phyloP scores from a whole-genome alignment of 2,797 vertebrate genomes.

The Australoheros facetus region DNA sequence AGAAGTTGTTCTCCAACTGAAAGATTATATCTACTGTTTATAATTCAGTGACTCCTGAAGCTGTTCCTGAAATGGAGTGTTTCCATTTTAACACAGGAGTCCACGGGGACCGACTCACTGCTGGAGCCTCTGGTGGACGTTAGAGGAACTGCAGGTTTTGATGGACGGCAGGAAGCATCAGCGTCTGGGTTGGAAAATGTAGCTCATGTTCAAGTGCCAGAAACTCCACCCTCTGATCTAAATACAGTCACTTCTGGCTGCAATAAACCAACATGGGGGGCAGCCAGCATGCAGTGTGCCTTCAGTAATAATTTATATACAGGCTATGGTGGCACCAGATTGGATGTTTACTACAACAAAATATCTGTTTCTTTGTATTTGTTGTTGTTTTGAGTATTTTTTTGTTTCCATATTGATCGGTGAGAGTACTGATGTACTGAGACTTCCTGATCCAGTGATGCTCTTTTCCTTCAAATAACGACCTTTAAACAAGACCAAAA shows the following conservation, averaged over 20 bases:
- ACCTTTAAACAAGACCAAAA: neutral
- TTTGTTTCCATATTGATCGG: neutral
- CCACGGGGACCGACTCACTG: neutral
- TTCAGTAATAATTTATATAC: too few species aligned
- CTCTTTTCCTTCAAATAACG: neutral
- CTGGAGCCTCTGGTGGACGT: neutral
- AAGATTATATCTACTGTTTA: too few species aligned
- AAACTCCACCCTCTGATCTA: neutral
- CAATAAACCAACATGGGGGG: neutral
- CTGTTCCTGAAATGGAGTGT: neutral
- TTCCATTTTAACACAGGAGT: neutral
- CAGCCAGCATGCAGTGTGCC: too few species aligned
- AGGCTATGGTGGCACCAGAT: neutral
- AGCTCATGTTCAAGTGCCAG: neutral
- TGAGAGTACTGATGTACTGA: neutral
- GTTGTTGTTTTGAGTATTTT: neutral
- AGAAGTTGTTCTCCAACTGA: too few species aligned
- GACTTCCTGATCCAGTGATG: neutral
- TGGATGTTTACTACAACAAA: neutral
- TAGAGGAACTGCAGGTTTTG: neutral
- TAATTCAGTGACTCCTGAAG: neutral
- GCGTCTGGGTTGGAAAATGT: neutral
- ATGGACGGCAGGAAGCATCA: neutral
- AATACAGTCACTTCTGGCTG: neutral
- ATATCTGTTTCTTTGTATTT: neutral